Conservation (phyloP, 1,140 invertebrate genomes). For the Rhopalosiphum maidis region DNA sequence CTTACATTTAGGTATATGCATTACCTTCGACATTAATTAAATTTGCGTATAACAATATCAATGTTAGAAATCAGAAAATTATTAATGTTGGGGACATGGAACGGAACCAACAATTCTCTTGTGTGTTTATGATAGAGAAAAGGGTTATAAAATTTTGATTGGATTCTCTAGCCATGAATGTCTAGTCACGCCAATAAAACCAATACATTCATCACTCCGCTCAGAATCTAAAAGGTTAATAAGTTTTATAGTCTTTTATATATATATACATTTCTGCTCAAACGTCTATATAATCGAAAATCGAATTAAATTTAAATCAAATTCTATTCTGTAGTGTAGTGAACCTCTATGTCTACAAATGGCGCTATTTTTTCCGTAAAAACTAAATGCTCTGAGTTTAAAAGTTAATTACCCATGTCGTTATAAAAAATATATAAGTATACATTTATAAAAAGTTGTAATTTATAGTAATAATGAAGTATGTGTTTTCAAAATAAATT, state of each 20-base stretch:
- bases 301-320: neutral
- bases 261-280: neutral
- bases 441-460: neutral
- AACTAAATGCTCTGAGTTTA: neutral
- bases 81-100: neutral
- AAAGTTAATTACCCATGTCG: neutral
- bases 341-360: neutral
- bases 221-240: neutral
- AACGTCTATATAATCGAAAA: neutral
- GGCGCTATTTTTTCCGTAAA: neutral
- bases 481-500: neutral
- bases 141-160: neutral
- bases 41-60: neutral
- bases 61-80: neutral
- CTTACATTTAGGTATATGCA: neutral
- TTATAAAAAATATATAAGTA: neutral
- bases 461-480: neutral
- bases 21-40: neutral
- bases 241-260: neutral
- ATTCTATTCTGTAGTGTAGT: neutral
- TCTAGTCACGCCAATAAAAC: neutral
- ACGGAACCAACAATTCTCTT: neutral
- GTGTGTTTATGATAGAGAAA: neutral
- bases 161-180: neutral
- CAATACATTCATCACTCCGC: neutral